A percentile compares a stretch with the other conserved stretches of the same genome.
These are phyloP conservation scores for Smittia aterrima DNA, from an alignment of 2,888 invertebrate species.

Conservation along the genomic window DNA sequence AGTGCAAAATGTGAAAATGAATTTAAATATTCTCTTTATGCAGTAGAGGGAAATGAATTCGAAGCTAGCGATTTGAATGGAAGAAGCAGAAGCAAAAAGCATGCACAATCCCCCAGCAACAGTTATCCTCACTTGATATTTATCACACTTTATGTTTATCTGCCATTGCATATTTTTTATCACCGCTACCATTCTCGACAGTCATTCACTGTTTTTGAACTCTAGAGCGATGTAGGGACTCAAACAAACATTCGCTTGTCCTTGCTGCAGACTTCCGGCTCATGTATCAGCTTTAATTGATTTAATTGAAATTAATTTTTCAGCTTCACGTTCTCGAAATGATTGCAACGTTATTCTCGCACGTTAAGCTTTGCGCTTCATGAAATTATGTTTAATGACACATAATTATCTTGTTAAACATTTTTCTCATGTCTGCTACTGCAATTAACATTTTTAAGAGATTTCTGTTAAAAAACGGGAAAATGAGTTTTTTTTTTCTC, in stretches of 20 bases:
- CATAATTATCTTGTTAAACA: not conserved
- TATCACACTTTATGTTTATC: conserved; percentile 31
- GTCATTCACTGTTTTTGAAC: conserved; percentile 3
- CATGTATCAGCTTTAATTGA: not conserved
- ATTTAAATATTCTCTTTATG: conserved; percentile 23
- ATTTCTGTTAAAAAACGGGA: no score
- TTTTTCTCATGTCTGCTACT: no score
- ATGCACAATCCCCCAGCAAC: conserved; percentile 18
- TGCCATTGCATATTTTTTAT: not conserved
- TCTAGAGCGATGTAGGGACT: not conserved
- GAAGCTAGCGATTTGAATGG: not conserved
- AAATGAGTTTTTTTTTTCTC: no score
- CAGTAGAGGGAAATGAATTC: not conserved
- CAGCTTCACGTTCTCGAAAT: not conserved
- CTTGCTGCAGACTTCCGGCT: not conserved
- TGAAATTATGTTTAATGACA: conserved; percentile 17
- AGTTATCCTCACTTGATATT: conserved; percentile 38
- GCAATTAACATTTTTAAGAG: no score
- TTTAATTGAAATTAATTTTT: conserved; percentile 37
- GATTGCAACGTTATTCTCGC: not conserved
- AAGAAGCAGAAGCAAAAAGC: conserved; percentile 11
- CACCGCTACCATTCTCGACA: not conserved
- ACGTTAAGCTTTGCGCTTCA: not conserved
- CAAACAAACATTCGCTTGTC: not conserved
- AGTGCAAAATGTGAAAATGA: not conserved